These are phyloP conservation scores for Cyphomyrus discorhynchus DNA, from an alignment of 2,113 vertebrate species.

Conservation along the genomic window DNA sequence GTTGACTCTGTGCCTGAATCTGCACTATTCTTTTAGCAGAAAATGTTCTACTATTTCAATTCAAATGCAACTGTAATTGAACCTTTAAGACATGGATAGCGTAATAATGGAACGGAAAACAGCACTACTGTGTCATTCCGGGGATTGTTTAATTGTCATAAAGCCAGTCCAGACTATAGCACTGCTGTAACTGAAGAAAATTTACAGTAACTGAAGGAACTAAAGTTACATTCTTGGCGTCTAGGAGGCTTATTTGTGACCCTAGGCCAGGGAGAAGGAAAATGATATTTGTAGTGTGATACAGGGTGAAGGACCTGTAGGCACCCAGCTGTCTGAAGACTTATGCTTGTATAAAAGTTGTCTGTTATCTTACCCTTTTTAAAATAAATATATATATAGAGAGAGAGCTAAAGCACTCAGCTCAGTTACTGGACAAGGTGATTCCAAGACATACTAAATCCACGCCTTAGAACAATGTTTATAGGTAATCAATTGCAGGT, in stretches of 20 bases:
- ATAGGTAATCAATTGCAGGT: not conserved
- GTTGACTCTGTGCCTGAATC: not conserved
- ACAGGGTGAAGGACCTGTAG: not conserved
- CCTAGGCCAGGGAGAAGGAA: not conserved
- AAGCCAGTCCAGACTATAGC: not conserved
- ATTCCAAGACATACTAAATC: not conserved
- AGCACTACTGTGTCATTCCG: not conserved
- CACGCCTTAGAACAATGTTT: not conserved
- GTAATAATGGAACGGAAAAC: not conserved
- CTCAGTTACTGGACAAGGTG: not conserved
- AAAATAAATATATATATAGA: not conserved
- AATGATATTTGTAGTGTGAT: not conserved
- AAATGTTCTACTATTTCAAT: not conserved
- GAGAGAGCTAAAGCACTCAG: not conserved
- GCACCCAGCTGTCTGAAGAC: not conserved
- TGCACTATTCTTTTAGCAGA: not conserved
- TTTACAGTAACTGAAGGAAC: not conserved
- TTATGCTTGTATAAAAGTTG: not conserved
- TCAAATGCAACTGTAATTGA: not conserved
- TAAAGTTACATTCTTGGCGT: not conserved
- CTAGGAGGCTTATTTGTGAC: not conserved
- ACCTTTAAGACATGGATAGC: not conserved
- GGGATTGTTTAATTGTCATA: not conserved
- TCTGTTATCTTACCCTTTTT: not conserved
- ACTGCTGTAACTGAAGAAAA: not conserved